Evolutionary conservation across 2,888 invertebrate species (phyloP), one percentile per base, ranked within the genome.

Genomic region (Litoditis marina): DNA sequence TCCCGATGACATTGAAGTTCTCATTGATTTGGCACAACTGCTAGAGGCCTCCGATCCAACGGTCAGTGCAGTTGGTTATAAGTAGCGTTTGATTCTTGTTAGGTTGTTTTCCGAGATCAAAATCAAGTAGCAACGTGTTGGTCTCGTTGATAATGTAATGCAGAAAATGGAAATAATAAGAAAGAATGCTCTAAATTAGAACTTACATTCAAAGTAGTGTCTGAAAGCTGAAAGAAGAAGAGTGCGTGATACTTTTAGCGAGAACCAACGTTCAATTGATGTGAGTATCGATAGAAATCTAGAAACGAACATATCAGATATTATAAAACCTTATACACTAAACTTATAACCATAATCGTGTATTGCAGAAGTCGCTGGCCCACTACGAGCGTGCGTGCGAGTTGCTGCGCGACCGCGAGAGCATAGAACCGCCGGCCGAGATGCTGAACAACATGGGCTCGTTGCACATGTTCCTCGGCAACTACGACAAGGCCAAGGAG

Each of bases 371-470:
- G 51, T 92, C 96, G 0, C 85, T 98, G 39, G 89, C 89, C 77
- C 94, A 94, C 0, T 98, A 98, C 83, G 91, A 89, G 55, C 94
- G 92, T 30, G 95, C 95, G 3, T 92, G 92, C 72, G 90, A 90
- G 79, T 91, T 98, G 66, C 86, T 98, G 46, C 90, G 90, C 77
- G 94, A 94, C 72, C 92, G 92, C 1, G 73, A 69, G n/a, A 89
- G 92, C 78, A 91, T 69, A 13, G 63, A 66, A 34, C 63, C 68
- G 60, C 96, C 96, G 0, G 92, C 96, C 0, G 98, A 99, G 85
- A 94, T 99, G 79, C 86, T 94, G 39, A 98, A 96, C 85, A 99
- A 99, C 84, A 92, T 98, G 0, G 95, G 92, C 0, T 91, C 95
- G 1, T 85, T 98, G 28, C 91, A 96, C 84, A 86, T 83, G 78